Base-by-base conservation (phyloP, 2,888 invertebrate species). In the Aporophyla nigra region DNA sequence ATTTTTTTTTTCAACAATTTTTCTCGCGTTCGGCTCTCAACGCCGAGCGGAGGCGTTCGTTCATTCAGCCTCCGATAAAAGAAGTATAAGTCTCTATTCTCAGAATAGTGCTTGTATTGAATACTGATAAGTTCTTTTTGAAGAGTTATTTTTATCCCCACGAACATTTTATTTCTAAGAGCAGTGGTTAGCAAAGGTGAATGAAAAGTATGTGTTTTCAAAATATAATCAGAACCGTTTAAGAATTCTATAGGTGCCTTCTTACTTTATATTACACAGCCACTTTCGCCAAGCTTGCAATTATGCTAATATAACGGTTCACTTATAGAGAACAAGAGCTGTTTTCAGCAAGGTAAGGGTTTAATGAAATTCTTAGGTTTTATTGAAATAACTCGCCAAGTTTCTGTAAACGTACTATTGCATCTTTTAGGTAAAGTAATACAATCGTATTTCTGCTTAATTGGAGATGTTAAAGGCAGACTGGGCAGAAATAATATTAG, bases 61-160 rank as follows among this genome's bases (percentile, higher is more conserved):
- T 68, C 78, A 71, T 83, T 79, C 84, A 79, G 51, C 24, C 54
- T 71, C n/a, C 21, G 46, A 59, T 78, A 78, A 78, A 77, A 71
- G 54, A 82, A 53, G 24, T 46, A 14, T 56, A 40, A n/a, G 27
- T 19, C 61, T 83, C 56, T 70, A 62, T 72, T 69, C 65, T 49
- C 24, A 58, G 40, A 73, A 65, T 54, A 59, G 12, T 40, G 40
- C 73, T 62, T 67, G 46, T 71, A 58, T 59, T 58, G 77, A 80
- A 80, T 80, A 70, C 54, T 82, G 33, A 82, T 80, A 82, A 59
- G 49, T 66, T 70, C 27, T 56, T 69, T 65, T 76, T 82, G 56
- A 56, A 56, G 19, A 33, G 21, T 54, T 82, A 61, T 73, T 73
- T 67, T 62, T 51, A 24, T 27, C 33, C 1, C 19, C n/a, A 49